Evolutionary conservation across 2,888 invertebrate genomes (phyloP).

Genomic region (Watsonalla binaria): DNA sequence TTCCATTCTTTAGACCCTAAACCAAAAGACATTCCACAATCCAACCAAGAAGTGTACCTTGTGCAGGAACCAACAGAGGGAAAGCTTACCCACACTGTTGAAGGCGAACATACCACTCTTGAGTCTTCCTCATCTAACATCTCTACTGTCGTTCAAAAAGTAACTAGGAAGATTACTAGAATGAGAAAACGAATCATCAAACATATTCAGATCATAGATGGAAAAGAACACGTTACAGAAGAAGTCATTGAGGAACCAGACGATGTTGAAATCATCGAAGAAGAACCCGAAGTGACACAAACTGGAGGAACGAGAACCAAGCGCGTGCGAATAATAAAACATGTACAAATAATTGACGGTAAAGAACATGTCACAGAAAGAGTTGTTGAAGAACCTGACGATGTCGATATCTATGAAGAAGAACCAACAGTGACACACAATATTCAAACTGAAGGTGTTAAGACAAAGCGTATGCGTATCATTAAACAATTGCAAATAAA

Average conservation of each 20-base stretch:
- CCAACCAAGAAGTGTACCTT: conserved; percentile 26
- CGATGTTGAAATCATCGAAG: conserved; percentile 84
- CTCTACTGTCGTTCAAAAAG: conserved; percentile 86
- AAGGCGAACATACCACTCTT: conserved; percentile 41
- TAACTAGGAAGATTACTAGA: conserved; percentile 85
- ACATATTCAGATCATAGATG: conserved; percentile 87
- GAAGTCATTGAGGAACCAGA: conserved; percentile 92
- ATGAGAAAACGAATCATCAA: conserved; percentile 86
- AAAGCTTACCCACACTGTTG: conserved; percentile 21
- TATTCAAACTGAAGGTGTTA: neutral
- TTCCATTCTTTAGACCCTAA: too few relatives aligned
- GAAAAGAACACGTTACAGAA: conserved; percentile 89
- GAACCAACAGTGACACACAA: conserved; percentile 4
- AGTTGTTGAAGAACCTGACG: conserved; percentile 85
- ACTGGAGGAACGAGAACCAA: conserved; percentile 52
- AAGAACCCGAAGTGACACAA: conserved; percentile 65
- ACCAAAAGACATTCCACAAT: neutral
- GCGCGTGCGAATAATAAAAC: conserved; percentile 81
- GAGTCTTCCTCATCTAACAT: conserved; percentile 45
- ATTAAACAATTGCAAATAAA: conserved; percentile 82
- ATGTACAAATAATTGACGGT: conserved; percentile 86
- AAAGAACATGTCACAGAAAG: conserved; percentile 89
- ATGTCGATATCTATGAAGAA: conserved; percentile 66
- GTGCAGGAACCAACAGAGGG: conserved; percentile 46
- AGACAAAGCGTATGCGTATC: conserved; percentile 13